Conservation (phyloP, 2,113 vertebrate species). For the Meleagris gallopavo region DNA sequence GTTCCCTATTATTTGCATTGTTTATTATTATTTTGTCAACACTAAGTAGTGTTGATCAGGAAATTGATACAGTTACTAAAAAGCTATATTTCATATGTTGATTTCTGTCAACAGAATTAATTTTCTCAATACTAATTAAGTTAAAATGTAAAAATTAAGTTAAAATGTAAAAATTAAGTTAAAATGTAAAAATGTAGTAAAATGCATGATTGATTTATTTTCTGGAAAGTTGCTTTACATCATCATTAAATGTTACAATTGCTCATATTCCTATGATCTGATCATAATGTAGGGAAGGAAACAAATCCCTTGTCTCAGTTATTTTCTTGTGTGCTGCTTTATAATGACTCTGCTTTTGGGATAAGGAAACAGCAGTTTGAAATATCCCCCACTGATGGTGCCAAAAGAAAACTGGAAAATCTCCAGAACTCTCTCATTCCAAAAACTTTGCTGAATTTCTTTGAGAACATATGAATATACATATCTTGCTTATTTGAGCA, state of each 20-base stretch:
- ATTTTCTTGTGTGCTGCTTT: not conserved
- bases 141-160: not conserved
- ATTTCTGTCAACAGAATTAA: not conserved
- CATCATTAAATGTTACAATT: not conserved
- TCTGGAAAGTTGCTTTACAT: slow-evolving; percentile 9
- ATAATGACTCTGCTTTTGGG: slow-evolving; percentile 36
- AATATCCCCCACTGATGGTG: slow-evolving; percentile 24
- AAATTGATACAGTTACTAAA: not conserved
- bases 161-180: not conserved
- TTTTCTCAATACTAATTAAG: not conserved
- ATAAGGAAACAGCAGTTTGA: slow-evolving; percentile 25
- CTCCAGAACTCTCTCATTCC: slow-evolving; percentile 47
- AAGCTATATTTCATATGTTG: slow-evolving; percentile 24
- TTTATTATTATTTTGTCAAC: slow-evolving; percentile 41
- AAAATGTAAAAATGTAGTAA: not conserved
- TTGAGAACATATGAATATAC: slow-evolving; percentile 51
- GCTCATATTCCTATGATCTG: not conserved
- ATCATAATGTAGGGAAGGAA: not conserved
- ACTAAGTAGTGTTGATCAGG: not conserved
- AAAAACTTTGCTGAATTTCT: slow-evolving; percentile 41
- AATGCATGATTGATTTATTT: not conserved
- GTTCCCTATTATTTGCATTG: not conserved
- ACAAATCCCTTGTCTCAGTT: not conserved
- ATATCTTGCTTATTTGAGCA: slow-evolving; percentile 23
- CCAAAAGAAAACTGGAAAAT: slow-evolving; percentile 48